Base-by-base conservation (phyloP, 2,888 invertebrate species). In the Cephus rjabovi region DNA sequence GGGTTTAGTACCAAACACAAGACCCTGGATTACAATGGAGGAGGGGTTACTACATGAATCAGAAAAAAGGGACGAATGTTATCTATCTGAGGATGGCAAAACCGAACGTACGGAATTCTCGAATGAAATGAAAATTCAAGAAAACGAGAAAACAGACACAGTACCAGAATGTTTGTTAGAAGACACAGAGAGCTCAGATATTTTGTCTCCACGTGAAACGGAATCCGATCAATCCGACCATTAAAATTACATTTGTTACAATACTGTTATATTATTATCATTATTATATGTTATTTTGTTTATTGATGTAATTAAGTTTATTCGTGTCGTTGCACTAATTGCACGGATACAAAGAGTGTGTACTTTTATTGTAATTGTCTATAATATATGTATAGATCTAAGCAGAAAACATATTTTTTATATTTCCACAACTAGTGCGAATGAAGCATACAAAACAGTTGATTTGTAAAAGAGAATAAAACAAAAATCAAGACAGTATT, bases 161-260 rank as follows among this genome's bases (percentile, higher is more conserved):
- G 69, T 79, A 73, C 79, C 79, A 12, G 73, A 70, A 71, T 76
- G 80, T 75, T 37, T 81, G n/a, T 70, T 79, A n/a, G 74, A 69
- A 75, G 81, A 82, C 69, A 79, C 81, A 23, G 77, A 79, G 69
- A 83, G 77, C 73, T 81, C 80, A 40, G 82, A 82, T 34, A n/a
- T 82, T 34, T 37, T 74, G 23, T 80, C 80, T 1, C 81, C 80
- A 23, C 77, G 74, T 73, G 80, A 83, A 80, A 82, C 83, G n/a
- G 82, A 82, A 75, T 79, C 82, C 1, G 74, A 78, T 15, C 76
- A 70, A 31, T 79, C 80, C 6, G 56, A 56, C 23, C 56, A 56
- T 56, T 56, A 56, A 40, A 56, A 56, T 56, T 56, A 56, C 23
- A 56, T 56, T 56, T 56, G 9, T 3, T 56, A 23, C 9, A 56